Conservation (phyloP, 2,888 invertebrate species). For the Clunio marinus region DNA sequence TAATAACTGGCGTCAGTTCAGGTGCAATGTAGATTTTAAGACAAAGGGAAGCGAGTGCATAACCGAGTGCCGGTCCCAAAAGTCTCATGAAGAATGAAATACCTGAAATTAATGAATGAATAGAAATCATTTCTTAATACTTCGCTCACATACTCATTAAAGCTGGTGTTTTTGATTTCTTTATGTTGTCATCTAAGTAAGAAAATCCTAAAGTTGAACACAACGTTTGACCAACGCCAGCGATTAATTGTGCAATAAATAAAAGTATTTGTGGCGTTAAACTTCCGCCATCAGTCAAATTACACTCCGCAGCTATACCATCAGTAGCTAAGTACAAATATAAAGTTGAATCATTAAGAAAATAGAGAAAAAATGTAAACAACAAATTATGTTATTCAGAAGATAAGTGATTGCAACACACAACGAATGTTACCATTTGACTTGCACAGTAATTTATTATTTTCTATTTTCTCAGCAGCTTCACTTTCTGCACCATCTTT, state of each 20-base stretch:
- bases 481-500: constrained; percentile 45
- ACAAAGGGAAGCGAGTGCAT: constrained; percentile 56
- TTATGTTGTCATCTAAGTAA: constrained; percentile 65
- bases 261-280: constrained; percentile 56
- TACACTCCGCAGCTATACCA: constrained; percentile 44
- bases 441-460: constrained; percentile 52
- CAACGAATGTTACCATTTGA: constrained; percentile 29
- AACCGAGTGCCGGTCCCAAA: constrained; percentile 60
- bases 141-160: constrained; percentile 55
- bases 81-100: constrained; percentile 58
- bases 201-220: constrained; percentile 59
- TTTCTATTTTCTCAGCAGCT: constrained; percentile 47
- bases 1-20: constrained; percentile 56
- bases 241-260: constrained; percentile 59
- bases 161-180: constrained; percentile 60
- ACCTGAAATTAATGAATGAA: no score
- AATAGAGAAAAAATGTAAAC: no score
- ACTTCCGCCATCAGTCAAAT: constrained; percentile 50
- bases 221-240: constrained; percentile 59
- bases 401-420: background rate
- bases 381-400: background rate
- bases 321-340: constrained; percentile 4
- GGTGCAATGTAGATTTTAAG: constrained; percentile 59
- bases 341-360: no score
- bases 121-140: no score